Conservation (phyloP, 2,797 vertebrate genomes). For the Chelidonichthys spinosus region DNA sequence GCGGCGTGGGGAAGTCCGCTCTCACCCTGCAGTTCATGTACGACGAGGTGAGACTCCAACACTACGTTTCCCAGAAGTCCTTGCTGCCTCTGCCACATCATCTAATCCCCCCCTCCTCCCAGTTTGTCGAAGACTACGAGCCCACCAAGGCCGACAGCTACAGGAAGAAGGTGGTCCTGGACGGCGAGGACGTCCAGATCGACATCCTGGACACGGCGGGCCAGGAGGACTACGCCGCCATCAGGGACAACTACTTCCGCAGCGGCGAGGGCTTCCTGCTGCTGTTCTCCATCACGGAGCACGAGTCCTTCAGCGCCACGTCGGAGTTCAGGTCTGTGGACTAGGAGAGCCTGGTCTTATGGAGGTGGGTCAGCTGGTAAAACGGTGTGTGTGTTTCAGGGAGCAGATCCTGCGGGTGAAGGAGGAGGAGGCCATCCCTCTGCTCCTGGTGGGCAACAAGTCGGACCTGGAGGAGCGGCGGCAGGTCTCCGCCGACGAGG, state of each 20-base stretch:
- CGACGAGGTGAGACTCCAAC: conserved; percentile 79
- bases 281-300: conserved; percentile 97
- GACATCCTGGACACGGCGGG: conserved; percentile 98
- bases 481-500: conserved; percentile 91
- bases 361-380: neutral
- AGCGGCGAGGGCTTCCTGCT: conserved; percentile 97
- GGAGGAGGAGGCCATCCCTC: conserved; percentile 93
- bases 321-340: conserved; percentile 90
- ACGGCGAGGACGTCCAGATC: conserved; percentile 96
- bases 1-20: conserved; percentile 96
- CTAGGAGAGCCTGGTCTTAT: no score
- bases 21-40: conserved; percentile 99
- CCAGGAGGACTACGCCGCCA: conserved; percentile 98
- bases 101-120: neutral
- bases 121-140: conserved; percentile 99
- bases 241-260: conserved; percentile 98
- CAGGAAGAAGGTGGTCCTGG: conserved; percentile 97
- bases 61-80: conserved; percentile 15
- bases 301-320: conserved; percentile 93
- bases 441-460: conserved; percentile 96
- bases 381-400: conserved; percentile 69
- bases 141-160: conserved; percentile 99
- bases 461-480: conserved; percentile 95
- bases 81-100: neutral
- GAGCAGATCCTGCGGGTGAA: conserved; percentile 98